Conservation (phyloP, 2,888 invertebrate species). For the Dryocosmus kuriphilus region DNA sequence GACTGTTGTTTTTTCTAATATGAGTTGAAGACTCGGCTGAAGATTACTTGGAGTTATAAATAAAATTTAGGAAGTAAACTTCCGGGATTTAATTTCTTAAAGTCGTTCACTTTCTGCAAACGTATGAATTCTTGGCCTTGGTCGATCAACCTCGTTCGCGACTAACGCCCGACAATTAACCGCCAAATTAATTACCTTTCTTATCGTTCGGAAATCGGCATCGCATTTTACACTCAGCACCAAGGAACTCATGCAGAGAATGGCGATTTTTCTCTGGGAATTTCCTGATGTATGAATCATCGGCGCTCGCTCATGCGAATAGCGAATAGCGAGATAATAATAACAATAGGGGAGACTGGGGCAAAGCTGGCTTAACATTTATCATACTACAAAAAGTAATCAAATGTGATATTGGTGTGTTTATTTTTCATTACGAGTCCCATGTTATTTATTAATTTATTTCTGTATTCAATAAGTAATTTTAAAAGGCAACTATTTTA, state of each 20-base stretch:
- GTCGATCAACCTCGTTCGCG: neutral
- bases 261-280: slow-evolving; percentile 13
- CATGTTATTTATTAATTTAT: no score
- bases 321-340: neutral
- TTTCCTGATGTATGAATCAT: slow-evolving; percentile 19
- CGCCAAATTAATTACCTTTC: slow-evolving; percentile 22
- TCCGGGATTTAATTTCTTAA: neutral
- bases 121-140: slow-evolving; percentile 12
- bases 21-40: neutral
- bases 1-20: neutral
- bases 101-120: neutral
- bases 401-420: no score
- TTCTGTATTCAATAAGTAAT: no score
- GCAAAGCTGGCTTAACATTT: no score
- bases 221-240: neutral
- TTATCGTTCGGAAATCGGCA: slow-evolving; percentile 7
- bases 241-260: neutral
- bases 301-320: slow-evolving; percentile 4
- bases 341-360: no score
- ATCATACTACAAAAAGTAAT: no score
- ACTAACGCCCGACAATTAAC: neutral
- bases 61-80: neutral
- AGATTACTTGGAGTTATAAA: neutral
- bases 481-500: no score
- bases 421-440: no score